These are phyloP conservation scores for Thysanoteuthis rhombus DNA, from an alignment of 2,888 invertebrate species.

Conservation along the genomic window DNA sequence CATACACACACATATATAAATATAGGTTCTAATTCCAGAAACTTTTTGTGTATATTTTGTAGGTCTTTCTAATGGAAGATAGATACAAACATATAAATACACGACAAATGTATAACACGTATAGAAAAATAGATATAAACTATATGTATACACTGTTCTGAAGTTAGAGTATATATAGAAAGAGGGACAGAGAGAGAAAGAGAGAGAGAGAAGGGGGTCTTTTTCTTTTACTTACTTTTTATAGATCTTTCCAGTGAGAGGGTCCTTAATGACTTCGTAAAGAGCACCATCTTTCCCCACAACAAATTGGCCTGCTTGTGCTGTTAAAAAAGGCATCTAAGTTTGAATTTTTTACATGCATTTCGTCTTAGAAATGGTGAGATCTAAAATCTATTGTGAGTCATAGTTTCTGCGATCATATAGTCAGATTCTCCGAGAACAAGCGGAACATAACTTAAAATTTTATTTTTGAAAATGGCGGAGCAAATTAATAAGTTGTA, in stretches of 20 bases:
- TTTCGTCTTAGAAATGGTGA: too few species aligned
- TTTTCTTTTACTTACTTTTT: slow-evolving; percentile 58
- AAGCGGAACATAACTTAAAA: too few species aligned
- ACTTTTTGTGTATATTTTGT: not conserved
- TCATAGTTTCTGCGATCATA: too few species aligned
- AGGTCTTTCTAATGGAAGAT: too few species aligned
- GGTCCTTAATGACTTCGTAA: slow-evolving; percentile 65
- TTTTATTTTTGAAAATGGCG: not conserved
- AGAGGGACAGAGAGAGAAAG: not conserved
- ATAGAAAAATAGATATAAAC: too few species aligned
- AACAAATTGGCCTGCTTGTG: slow-evolving; percentile 56
- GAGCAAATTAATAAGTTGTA: not conserved
- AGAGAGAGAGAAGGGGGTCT: not conserved
- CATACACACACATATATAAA: too few species aligned
- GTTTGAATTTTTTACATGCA: too few species aligned
- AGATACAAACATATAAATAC: too few species aligned
- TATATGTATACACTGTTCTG: too few species aligned
- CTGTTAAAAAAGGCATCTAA: slow-evolving; percentile 51
- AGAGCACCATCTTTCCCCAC: slow-evolving; percentile 64
- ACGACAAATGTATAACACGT: too few species aligned
- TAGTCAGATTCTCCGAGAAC: too few species aligned
- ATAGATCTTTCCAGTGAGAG: slow-evolving; percentile 66
- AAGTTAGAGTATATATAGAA: not conserved
- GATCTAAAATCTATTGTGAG: too few species aligned
- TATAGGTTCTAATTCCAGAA: not conserved